Conservation (phyloP, 2,797 vertebrate genomes). For the Chlorospingus flavigularis region DNA sequence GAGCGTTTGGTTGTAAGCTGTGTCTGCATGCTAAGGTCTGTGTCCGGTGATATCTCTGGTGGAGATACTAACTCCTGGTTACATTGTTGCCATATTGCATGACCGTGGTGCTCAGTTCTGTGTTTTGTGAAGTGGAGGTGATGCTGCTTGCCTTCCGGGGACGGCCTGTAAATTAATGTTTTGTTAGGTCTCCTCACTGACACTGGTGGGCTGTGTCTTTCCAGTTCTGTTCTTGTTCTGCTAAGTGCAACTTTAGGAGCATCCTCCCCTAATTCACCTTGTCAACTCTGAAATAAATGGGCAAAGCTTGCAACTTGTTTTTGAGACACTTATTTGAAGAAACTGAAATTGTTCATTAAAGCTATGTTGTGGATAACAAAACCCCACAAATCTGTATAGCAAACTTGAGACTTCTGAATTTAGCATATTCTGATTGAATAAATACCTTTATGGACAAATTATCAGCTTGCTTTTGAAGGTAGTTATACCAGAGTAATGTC, state of each 20-base stretch:
- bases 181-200: background rate
- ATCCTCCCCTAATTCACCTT: accelerated
- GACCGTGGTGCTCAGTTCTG: background rate
- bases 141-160: background rate
- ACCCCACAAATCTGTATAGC: background rate
- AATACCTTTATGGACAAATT: background rate
- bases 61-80: background rate
- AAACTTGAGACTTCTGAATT: background rate
- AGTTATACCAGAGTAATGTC: background rate
- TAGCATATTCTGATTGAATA: background rate
- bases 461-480: background rate
- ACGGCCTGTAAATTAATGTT: background rate
- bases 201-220: background rate
- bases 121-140: background rate
- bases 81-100: accelerated
- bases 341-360: background rate
- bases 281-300: background rate
- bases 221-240: background rate
- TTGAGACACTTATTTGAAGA: background rate
- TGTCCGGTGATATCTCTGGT: background rate
- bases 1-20: background rate
- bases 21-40: background rate
- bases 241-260: background rate
- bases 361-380: background rate
- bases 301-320: background rate